Percentiles rank a stretch among this genome's conserved stretches.
Conservation (phyloP, 2,113 vertebrate genomes). For the Silurus meridionalis region DNA sequence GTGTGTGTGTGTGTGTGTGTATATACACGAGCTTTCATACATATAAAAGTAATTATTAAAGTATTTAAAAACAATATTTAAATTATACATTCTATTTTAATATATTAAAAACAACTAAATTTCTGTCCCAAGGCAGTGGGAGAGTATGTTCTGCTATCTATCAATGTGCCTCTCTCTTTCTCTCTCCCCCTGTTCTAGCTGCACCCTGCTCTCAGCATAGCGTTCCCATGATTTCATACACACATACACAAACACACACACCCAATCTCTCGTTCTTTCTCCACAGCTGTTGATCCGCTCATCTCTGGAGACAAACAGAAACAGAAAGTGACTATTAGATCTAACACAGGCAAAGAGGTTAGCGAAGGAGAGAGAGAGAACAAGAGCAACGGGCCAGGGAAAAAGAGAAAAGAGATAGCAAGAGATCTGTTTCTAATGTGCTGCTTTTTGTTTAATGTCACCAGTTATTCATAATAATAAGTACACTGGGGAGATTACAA, state of each 20-base stretch:
- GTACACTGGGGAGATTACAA: constrained; percentile 27
- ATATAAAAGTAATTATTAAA: too few relatives aligned
- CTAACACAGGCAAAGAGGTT: neutral
- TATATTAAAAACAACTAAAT: neutral
- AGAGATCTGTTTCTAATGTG: neutral
- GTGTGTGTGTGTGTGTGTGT: neutral
- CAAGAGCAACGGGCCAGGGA: neutral
- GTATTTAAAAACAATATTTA: neutral
- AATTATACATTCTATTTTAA: neutral
- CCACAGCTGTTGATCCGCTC: constrained; percentile 45
- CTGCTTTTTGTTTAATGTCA: neutral
- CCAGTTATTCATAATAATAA: neutral
- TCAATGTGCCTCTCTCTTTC: constrained; percentile 20
- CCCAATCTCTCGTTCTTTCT: neutral
- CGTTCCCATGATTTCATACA: constrained; percentile 55
- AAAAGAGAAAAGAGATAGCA: neutral
- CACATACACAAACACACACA: constrained; percentile 23
- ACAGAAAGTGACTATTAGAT: constrained; percentile 30
- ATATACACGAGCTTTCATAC: neutral
- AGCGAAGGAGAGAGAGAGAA: neutral
- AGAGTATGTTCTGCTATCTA: constrained; percentile 13
- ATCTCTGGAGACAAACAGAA: constrained; percentile 17
- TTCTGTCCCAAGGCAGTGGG: neutral
- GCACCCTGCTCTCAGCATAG: constrained; percentile 31
- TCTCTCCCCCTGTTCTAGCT: constrained; percentile 31